These are phyloP conservation scores for Epizoanthus scotinus DNA, from an alignment of 92 coral and sea anemone genomes.

Conservation along the genomic window DNA sequence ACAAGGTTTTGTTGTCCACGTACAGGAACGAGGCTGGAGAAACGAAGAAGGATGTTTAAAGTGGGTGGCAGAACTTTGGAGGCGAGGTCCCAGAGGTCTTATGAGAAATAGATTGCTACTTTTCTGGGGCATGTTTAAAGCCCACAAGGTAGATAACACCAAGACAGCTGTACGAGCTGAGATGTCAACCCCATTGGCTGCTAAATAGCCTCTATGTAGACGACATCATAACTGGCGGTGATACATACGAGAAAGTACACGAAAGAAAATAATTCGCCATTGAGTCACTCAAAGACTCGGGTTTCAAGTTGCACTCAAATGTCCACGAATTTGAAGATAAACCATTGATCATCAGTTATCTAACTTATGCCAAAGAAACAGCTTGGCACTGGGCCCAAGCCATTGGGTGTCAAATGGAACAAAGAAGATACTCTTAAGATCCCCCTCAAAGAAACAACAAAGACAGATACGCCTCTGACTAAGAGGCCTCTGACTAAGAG, in stretches of 20 bases:
- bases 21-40: not conserved
- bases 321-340: conserved; percentile 41
- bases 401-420: conserved; percentile 42
- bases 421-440: conserved; percentile 39
- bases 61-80: not conserved
- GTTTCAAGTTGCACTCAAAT: conserved; percentile 51
- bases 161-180: no score
- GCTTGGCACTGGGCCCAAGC: conserved; percentile 39
- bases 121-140: conserved; percentile 26
- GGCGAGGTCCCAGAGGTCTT: conserved; percentile 6
- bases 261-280: conserved; percentile 46
- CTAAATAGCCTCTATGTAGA: conserved; percentile 58
- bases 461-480: conserved; percentile 1
- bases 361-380: conserved; percentile 44
- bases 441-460: not conserved
- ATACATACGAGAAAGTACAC: conserved; percentile 48
- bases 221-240: conserved; percentile 47
- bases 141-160: no score
- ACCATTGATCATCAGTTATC: conserved; percentile 2
- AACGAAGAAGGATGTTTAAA: conserved; percentile 15
- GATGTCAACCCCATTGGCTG: no score
- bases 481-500: conserved; percentile 47
- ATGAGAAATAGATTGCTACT: not conserved
- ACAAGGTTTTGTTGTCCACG: not conserved
- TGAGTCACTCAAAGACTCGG: conserved; percentile 47